Base-by-base conservation (phyloP, 2,888 invertebrate genomes). In the Mesorhabditis sp. region DNA sequence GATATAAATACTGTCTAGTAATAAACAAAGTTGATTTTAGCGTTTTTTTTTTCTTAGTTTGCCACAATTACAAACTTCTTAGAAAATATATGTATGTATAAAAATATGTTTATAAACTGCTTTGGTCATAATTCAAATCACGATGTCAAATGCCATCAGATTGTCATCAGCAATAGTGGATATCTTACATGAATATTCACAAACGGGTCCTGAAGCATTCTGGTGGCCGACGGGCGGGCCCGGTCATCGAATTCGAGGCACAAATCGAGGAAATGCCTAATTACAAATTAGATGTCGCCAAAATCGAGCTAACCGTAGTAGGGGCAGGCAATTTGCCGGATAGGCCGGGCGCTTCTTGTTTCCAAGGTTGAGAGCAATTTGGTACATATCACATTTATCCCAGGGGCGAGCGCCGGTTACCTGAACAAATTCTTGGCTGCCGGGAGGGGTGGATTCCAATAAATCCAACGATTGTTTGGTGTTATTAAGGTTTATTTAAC, bases 231-330 rank as follows among this genome's bases (percentile, higher is more conserved):
- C 50, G 91, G 90, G 62, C 95, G 88, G 74, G 88, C 87, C 75
- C 90, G 90, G 0, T 93, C 91, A 87, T 94, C 92, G 86, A 92
- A 92, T 82, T 92, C 91, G 82, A 95, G 90, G 85, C 94, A 94
- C 70, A 89, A 88, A 10, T 89, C 88, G 68, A 94, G 89, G 87
- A 95, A 93, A 81, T 92, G 58, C n/a, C 58, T 50, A n/a, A n/a
- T 13, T 13, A 50, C 28, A 28, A 2, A 28, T 28, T 28, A 28
- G 28, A 28, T 28, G 28, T 28, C 28, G 28, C 28, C 28, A 28
- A 28, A 28, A 28, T 28, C 28, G 28, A 28, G 28, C 28, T 28
- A 28, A 50, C 58, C 58, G 7, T n/a, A 50, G n/a, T 13, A 50
- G 7, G 1, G 58, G 58, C 58, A n/a, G 58, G 58, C 58, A 50